phyloP scores from a whole-genome alignment of 2,888 invertebrate genomes.

The Steinernema carpocapsae region DNA sequence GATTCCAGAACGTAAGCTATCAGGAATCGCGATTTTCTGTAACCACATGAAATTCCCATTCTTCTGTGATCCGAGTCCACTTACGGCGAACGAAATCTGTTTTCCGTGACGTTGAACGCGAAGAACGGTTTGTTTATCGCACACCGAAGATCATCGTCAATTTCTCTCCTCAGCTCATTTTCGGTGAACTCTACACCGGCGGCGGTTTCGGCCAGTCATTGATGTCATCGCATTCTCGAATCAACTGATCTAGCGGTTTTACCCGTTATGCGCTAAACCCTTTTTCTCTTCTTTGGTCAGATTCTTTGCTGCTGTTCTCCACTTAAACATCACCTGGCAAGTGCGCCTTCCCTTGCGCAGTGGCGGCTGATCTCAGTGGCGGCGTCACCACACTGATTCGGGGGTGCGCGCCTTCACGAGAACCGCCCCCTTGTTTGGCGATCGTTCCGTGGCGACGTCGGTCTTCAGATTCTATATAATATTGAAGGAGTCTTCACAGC shows the following conservation, averaged over 20 bases:
- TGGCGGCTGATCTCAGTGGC: conserved; percentile 14
- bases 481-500: conserved; percentile 4
- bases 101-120: conserved; percentile 13
- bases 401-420: conserved; percentile 32
- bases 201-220: neutral
- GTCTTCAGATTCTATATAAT: conserved; percentile 32
- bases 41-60: neutral
- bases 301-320: neutral
- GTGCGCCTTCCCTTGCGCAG: conserved; percentile 17
- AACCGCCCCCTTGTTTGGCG: conserved; percentile 35
- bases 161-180: neutral
- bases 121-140: conserved; percentile 32
- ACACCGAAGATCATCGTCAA: conserved; percentile 26
- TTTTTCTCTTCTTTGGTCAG: conserved; percentile 25
- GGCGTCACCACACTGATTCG: conserved; percentile 5
- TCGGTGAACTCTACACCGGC: neutral
- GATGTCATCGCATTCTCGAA: neutral
- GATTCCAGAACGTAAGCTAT: too few species aligned
- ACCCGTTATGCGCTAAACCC: conserved; percentile 1
- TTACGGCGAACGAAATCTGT: conserved; percentile 16
- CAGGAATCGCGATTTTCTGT: neutral
- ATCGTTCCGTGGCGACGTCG: conserved; percentile 32
- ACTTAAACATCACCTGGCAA: neutral
- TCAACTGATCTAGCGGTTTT: neutral
- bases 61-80: conserved; percentile 5